Conservation (phyloP, 2,113 vertebrate genomes). For the Sprattus sprattus region DNA sequence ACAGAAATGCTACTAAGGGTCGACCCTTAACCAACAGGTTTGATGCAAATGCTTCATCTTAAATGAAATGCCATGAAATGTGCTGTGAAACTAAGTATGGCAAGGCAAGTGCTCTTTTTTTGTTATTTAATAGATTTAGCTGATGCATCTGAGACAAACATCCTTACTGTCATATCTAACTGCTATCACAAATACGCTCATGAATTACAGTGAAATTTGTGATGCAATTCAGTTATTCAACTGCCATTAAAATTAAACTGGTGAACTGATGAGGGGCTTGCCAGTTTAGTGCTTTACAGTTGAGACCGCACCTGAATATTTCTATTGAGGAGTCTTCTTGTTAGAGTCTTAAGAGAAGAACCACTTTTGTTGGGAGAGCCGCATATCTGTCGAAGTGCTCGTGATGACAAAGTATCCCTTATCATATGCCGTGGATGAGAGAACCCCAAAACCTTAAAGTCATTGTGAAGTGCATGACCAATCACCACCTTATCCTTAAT, state of each 20-base stretch:
- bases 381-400: conserved; percentile 66
- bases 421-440: conserved; percentile 75
- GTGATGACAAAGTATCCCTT: conserved; percentile 79
- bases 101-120: background rate
- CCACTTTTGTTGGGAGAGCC: conserved; percentile 49
- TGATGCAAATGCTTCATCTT: background rate
- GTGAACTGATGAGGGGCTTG: background rate
- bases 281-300: background rate
- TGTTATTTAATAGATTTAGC: background rate
- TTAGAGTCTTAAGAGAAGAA: conserved; percentile 80
- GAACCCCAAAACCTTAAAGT: conserved; percentile 83
- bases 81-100: background rate
- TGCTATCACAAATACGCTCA: too few species aligned
- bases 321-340: conserved; percentile 77
- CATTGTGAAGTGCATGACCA: conserved; percentile 86
- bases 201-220: background rate
- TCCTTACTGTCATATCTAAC: background rate
- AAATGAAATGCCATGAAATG: too few species aligned
- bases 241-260: background rate
- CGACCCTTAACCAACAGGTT: too few species aligned
- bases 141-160: background rate
- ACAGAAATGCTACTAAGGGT: background rate
- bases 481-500: conserved; percentile 87
- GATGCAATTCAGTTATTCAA: too few species aligned
- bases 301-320: conserved; percentile 85